Percentiles rank a stretch among this genome's conserved stretches.
Evolutionary conservation across 2,113 vertebrate species (phyloP).

Genomic region (Tragelaphus buxtoni): DNA sequence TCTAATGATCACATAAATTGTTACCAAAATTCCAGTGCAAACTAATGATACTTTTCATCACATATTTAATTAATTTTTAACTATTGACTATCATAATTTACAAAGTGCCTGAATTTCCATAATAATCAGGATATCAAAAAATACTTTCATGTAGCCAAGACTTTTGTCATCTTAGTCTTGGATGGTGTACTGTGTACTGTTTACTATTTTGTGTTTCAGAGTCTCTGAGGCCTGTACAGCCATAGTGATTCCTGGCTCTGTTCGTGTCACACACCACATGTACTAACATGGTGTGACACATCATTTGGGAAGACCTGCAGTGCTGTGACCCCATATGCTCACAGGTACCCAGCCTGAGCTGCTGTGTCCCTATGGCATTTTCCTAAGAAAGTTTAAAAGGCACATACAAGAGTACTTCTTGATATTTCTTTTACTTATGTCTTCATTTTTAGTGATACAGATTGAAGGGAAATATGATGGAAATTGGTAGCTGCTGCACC

Average conservation of each 20-base stretch:
- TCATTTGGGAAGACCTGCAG: neutral
- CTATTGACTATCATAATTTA: neutral
- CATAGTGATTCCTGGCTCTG: neutral
- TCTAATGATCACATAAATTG: neutral
- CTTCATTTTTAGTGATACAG: neutral
- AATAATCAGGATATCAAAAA: neutral
- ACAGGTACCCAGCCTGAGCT: neutral
- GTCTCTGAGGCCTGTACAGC: neutral
- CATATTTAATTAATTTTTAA: neutral
- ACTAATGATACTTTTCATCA: neutral
- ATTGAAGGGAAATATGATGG: neutral
- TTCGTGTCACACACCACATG: neutral
- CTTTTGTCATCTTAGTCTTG: neutral
- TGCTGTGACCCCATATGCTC: rapidly evolving
- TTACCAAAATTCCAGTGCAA: neutral
- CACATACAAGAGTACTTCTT: neutral
- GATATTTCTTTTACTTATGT: neutral
- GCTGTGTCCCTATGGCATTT: neutral
- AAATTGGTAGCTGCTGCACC: neutral
- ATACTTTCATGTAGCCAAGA: neutral
- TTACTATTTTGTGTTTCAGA: neutral
- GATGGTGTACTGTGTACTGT: rapidly evolving
- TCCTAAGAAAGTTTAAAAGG: neutral
- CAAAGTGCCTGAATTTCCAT: neutral
- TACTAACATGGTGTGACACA: neutral